Percentiles rank a stretch among this genome's conserved stretches.
These are phyloP conservation scores for Felis chaus DNA, from an alignment of 2,113 vertebrate genomes.

Conservation along the genomic window DNA sequence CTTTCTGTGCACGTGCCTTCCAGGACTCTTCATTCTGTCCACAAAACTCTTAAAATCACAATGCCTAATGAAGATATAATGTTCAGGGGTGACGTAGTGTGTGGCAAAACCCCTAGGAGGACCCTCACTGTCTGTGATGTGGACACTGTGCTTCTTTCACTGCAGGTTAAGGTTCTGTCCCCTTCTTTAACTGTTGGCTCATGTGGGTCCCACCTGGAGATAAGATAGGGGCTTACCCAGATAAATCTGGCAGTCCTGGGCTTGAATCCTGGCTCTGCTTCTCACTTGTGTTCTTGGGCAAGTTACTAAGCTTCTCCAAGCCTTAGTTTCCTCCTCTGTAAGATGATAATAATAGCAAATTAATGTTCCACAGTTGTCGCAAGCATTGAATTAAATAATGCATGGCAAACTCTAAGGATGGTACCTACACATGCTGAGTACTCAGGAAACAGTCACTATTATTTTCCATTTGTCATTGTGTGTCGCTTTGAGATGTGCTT, in stretches of 20 bases:
- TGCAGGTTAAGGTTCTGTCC: not conserved
- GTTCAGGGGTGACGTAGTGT: not conserved
- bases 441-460: not conserved
- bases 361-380: not conserved
- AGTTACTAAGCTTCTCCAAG: not conserved
- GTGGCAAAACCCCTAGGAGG: not conserved
- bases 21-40: not conserved
- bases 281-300: not conserved
- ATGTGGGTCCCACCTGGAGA: not conserved
- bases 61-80: not conserved
- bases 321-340: not conserved
- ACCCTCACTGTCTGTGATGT: not conserved
- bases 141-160: not conserved
- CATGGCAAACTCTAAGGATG: not conserved
- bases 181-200: not conserved
- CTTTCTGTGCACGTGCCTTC: not conserved
- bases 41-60: not conserved
- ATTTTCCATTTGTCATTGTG: not conserved
- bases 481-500: not conserved
- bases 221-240: not conserved
- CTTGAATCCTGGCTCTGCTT: not conserved
- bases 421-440: not conserved
- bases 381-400: not conserved
- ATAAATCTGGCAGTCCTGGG: not conserved
- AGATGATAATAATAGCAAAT: not conserved